Conservation (phyloP, 2,888 invertebrate genomes). For the Xestoiulus laeticollis region DNA sequence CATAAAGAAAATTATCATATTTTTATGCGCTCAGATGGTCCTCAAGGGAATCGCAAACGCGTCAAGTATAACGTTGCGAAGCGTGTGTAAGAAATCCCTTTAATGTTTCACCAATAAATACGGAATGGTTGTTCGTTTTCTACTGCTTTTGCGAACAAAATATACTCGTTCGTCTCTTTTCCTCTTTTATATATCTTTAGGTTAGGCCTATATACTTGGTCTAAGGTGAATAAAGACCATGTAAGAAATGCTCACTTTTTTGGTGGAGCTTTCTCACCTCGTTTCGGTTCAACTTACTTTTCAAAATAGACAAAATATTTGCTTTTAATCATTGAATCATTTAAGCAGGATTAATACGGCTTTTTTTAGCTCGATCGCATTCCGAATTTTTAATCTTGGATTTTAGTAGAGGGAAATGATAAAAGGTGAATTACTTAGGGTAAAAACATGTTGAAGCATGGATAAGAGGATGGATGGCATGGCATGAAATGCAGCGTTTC, state of each 20-base stretch:
- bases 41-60: background rate
- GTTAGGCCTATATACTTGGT: background rate
- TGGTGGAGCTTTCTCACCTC: background rate
- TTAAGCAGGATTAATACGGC: background rate
- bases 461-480: too few species aligned
- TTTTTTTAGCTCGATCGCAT: background rate
- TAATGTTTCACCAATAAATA: conserved; percentile 29
- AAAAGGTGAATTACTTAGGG: background rate
- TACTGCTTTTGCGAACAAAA: background rate
- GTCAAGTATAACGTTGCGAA: background rate
- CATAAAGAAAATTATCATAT: conserved; percentile 37
- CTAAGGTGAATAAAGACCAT: background rate
- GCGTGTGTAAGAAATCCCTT: background rate
- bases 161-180: background rate
- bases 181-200: background rate
- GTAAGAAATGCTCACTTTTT: background rate
- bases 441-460: too few species aligned
- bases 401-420: background rate
- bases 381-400: background rate
- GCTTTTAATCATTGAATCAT: background rate
- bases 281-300: background rate
- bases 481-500: too few species aligned
- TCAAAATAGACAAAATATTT: background rate
- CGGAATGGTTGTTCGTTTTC: background rate
- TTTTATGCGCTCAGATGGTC: background rate